A percentile compares a stretch with the other conserved stretches of the same genome.
Evolutionary conservation across 2,888 invertebrate species (phyloP).

Genomic region (Fissipunctia ypsillon): DNA sequence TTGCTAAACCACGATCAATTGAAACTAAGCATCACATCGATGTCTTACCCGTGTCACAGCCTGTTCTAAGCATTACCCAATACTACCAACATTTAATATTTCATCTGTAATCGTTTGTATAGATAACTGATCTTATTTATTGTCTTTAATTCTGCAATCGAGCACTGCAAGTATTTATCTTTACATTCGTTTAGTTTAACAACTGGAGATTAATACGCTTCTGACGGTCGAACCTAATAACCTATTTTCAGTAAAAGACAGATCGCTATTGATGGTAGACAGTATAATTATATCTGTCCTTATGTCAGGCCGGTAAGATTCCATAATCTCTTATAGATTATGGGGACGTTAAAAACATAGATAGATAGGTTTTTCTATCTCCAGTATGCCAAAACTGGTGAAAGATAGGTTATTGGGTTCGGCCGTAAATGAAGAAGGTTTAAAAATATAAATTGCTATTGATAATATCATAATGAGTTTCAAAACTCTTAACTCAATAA

Average conservation of each 20-base stretch:
- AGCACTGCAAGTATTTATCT: conserved; percentile 2
- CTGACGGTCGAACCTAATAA: too few relatives aligned
- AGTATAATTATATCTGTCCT: too few relatives aligned
- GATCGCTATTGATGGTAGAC: too few relatives aligned
- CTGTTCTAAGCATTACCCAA: conserved; percentile 16
- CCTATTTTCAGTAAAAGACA: too few relatives aligned
- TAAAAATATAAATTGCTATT: neutral
- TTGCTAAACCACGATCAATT: conserved; percentile 22
- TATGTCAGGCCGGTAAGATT: too few relatives aligned
- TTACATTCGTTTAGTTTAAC: neutral
- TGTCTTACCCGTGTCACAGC: conserved; percentile 22
- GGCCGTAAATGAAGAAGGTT: neutral
- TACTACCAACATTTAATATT: conserved; percentile 17
- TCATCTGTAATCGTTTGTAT: conserved; percentile 8
- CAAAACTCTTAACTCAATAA: neutral
- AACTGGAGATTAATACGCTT: neutral
- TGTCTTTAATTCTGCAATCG: conserved; percentile 13
- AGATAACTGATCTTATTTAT: conserved; percentile 22
- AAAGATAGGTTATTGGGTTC: too few relatives aligned
- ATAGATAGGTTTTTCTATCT: too few relatives aligned
- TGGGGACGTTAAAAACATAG: too few relatives aligned
- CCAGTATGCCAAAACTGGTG: too few relatives aligned
- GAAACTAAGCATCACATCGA: conserved; percentile 4
- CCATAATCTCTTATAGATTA: too few relatives aligned
- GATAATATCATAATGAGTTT: neutral